Evolutionary conservation across 2,113 vertebrate species (phyloP).

Genomic region (Shinisaurus crocodilurus): DNA sequence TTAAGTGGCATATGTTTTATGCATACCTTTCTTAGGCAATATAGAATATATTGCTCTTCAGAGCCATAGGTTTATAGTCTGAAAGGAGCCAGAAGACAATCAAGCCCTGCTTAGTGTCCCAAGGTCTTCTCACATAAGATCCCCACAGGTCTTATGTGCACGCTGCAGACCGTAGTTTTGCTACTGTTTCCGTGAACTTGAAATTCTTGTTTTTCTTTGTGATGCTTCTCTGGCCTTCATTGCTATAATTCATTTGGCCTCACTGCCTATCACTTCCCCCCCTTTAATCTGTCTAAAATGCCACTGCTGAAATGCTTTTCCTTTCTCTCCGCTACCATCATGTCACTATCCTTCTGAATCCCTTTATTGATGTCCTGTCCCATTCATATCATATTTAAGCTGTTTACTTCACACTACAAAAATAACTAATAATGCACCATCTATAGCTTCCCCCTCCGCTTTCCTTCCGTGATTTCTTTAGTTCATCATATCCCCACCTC

Average conservation of each 20-base stretch:
- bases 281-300: conserved; percentile 7
- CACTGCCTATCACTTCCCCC: not conserved
- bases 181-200: not conserved
- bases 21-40: not conserved
- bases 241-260: not conserved
- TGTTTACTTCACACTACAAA: conserved; percentile 27
- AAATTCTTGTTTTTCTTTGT: not conserved
- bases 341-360: not conserved
- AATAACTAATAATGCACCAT: not conserved
- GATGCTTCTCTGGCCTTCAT: not conserved
- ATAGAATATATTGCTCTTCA: not conserved
- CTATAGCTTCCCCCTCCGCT: not conserved
- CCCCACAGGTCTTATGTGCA: not conserved
- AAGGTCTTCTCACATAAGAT: not conserved
- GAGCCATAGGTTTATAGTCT: not conserved
- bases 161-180: not conserved
- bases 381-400: conserved; percentile 15
- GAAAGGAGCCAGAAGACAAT: not conserved
- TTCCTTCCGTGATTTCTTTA: not conserved
- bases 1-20: no score
- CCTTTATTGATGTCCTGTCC: conserved; percentile 13
- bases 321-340: conserved; percentile 22
- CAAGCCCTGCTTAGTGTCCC: not conserved
- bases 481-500: not conserved
- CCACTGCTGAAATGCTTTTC: not conserved